A percentile compares a stretch with the other conserved stretches of the same genome.
These are phyloP conservation scores for Electrophaes corylata DNA, from an alignment of 2,888 invertebrate genomes.

Conservation along the genomic window DNA sequence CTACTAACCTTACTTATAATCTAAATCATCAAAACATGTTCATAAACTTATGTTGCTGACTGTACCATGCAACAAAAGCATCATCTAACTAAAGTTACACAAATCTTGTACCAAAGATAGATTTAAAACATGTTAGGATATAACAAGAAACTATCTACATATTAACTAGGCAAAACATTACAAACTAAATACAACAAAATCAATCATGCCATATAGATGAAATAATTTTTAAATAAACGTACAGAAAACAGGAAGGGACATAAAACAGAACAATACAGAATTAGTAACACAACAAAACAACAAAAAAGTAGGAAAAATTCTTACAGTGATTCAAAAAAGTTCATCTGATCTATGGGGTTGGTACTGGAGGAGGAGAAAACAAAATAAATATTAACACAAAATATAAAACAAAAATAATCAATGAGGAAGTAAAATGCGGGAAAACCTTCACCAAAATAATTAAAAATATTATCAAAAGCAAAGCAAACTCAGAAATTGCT, in stretches of 20 bases:
- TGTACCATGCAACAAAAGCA: constrained; percentile 13
- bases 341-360: constrained; percentile 84
- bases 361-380: constrained; percentile 72
- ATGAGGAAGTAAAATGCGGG: constrained; percentile 30
- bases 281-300: constrained; percentile 49
- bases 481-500: constrained; percentile 42
- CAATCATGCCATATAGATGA: constrained; percentile 30
- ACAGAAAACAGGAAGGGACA: constrained; percentile 4
- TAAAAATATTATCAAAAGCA: constrained; percentile 43
- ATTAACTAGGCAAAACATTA: constrained; percentile 11
- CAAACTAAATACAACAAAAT: constrained; percentile 5
- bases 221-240: constrained; percentile 16
- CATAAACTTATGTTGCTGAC: no score
- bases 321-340: constrained; percentile 84
- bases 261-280: constrained; percentile 40
- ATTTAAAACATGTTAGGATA: constrained; percentile 18
- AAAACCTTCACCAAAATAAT: constrained; percentile 52
- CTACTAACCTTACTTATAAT: no score
- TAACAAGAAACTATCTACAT: constrained; percentile 9
- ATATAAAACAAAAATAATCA: constrained; percentile 48
- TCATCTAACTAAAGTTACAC: constrained; percentile 5
- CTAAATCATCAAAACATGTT: no score
- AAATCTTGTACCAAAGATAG: constrained; percentile 14
- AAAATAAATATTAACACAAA: constrained; percentile 65
- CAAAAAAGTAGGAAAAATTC: constrained; percentile 62